Conservation (phyloP, 2,888 invertebrate genomes). For the Thysanoteuthis rhombus region DNA sequence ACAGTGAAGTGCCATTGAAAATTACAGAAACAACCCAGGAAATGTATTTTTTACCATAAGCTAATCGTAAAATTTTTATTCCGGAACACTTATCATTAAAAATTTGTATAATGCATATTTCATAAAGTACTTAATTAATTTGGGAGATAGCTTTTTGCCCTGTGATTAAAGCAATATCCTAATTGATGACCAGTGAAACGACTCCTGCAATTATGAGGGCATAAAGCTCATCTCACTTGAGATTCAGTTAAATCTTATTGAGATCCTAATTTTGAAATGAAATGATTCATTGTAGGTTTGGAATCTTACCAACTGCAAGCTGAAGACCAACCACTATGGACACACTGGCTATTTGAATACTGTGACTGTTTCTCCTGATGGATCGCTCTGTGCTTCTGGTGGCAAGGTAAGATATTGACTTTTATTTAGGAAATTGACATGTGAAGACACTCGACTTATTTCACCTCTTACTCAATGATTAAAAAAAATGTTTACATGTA, state of each 20-base stretch:
- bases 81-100: too few species aligned
- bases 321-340: slow-evolving; percentile 97
- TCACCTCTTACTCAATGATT: neutral
- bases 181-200: neutral
- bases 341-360: slow-evolving; percentile 98
- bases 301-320: slow-evolving; percentile 97
- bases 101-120: too few species aligned
- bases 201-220: neutral
- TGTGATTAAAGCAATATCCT: neutral
- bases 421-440: neutral
- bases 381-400: slow-evolving; percentile 98
- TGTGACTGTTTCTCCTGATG: slow-evolving; percentile 98
- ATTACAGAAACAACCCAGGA: too few species aligned
- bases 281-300: slow-evolving; percentile 77
- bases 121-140: too few species aligned
- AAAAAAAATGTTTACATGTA: neutral
- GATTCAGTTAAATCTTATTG: too few species aligned
- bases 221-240: neutral
- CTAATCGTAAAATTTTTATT: too few species aligned
- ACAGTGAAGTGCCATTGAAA: too few species aligned
- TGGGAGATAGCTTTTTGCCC: too few species aligned
- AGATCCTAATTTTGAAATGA: neutral
- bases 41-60: too few species aligned
- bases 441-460: neutral
- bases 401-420: slow-evolving; percentile 77